Conservation (phyloP, 2,113 vertebrate genomes). For the Mionectes macconnelli region DNA sequence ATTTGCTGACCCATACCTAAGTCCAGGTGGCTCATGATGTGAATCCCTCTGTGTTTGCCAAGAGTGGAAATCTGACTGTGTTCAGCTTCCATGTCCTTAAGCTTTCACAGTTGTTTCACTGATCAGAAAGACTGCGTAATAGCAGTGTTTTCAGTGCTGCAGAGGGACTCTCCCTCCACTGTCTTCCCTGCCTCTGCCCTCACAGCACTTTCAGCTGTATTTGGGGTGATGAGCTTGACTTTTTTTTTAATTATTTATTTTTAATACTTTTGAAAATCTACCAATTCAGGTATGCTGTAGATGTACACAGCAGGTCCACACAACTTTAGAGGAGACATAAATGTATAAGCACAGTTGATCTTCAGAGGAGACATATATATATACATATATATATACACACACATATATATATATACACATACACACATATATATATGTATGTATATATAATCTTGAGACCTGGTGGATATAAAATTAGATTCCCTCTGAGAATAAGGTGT, state of each 20-base stretch:
- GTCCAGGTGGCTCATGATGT: not conserved
- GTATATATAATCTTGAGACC: not conserved
- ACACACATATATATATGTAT: too few species aligned
- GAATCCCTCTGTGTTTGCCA: not conserved
- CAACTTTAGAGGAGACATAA: not conserved
- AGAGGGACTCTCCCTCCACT: not conserved
- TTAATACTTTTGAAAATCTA: not conserved
- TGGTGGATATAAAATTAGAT: not conserved
- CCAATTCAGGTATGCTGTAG: not conserved
- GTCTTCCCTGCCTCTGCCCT: not conserved
- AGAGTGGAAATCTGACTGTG: not conserved
- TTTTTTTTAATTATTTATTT: not conserved
- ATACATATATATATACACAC: too few species aligned
- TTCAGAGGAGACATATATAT: not conserved
- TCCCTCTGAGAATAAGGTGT: not conserved
- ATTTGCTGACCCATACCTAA: constrained; percentile 56
- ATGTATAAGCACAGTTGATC: too few species aligned
- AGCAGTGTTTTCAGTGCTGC: not conserved
- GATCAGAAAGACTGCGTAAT: not conserved
- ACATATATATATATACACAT: too few species aligned
- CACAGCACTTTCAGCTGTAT: not conserved
- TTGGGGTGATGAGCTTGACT: not conserved
- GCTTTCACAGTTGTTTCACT: not conserved
- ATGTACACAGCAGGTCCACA: not conserved
- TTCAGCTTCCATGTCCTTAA: not conserved